Base-by-base conservation (phyloP, 30 jellyfish, hydroid and myxozoan species). In the Phacellophora camtschatica region DNA sequence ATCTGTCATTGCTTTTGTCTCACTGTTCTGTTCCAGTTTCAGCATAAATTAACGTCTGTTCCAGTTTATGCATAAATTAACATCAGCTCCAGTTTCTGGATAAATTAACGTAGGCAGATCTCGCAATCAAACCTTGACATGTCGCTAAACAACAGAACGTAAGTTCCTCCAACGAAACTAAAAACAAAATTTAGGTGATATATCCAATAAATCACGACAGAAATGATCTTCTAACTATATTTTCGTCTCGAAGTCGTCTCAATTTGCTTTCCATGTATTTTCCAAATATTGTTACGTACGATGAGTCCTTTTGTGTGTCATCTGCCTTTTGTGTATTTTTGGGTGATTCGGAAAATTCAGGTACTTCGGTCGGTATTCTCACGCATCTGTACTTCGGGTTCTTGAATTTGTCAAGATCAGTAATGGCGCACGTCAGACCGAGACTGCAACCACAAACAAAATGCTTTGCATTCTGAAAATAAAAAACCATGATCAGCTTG, bases 341-440 rank as follows among this genome's bases (percentile, higher is more conserved):
- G n/a, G n/a, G n/a, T n/a, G n/a, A n/a, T 48, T 85, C 96, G 23
- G 68, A 24, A 2, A 85, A 11, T 65, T 85, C 96, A 18, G 96
- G 96, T 18, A 85, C 59, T 64, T 85, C 96, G 4, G 96, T 85
- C 9, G 96, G 96, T 35, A 85, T 75, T 58, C 82, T 76, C 19
- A 85, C 96, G 43, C 96, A 85, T 9, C 96, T 63, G 82, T 61
- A 85, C 34, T 85, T 85, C 0, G 96, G 96, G 27, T 74, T 85
- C 74, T 63, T 74, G 75, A 32, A 64, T 74, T 61, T 74, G 72
- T 85, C 96, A 19, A 63, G 73, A 29, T 65, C 96, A 3, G 86
- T 75, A 11, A 85, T 75, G 57, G 96, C 96, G 63, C 96, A 85
- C 0, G 96, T 85, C 0, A 85, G 88, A 41, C 96, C 96, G 27